These are phyloP conservation scores for Anas platyrhynchos DNA, from an alignment of 2,113 vertebrate species.

Conservation along the genomic window DNA sequence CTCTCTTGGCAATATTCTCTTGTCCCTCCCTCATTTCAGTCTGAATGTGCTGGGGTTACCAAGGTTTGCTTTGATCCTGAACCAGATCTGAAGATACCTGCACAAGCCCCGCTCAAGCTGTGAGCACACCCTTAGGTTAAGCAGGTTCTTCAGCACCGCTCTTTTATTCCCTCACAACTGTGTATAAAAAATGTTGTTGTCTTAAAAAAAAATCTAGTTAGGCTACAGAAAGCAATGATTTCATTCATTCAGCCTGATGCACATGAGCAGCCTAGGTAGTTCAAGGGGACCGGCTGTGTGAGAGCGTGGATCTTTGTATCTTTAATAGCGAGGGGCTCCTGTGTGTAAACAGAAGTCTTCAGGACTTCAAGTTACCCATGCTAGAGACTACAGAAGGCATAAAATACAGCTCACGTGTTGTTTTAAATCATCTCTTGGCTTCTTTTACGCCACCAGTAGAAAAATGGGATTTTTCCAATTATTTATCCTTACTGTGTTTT, in stretches of 20 bases:
- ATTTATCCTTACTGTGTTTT: not conserved
- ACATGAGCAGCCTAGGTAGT: not conserved
- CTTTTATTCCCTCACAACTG: not conserved
- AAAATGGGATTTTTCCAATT: not conserved
- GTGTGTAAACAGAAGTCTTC: not conserved
- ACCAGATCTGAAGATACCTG: not conserved
- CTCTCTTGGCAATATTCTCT: not conserved
- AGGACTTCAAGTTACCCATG: not conserved
- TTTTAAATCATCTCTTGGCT: not conserved
- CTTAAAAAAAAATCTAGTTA: not conserved
- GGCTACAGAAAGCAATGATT: not conserved
- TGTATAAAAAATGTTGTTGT: not conserved
- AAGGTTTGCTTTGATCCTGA: not conserved
- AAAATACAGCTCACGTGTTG: not conserved
- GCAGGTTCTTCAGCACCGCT: conserved; percentile 1
- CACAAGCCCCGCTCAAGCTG: not conserved
- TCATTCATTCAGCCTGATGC: not conserved
- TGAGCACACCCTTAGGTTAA: not conserved
- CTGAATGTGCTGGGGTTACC: not conserved
- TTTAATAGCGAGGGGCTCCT: not conserved
- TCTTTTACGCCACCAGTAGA: not conserved
- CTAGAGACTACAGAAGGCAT: not conserved
- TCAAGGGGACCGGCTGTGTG: not conserved
- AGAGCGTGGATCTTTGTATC: not conserved
- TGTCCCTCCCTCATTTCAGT: conserved; percentile 14